phyloP scores from a whole-genome alignment of 2,113 vertebrate genomes.

The Athene cunicularia region DNA sequence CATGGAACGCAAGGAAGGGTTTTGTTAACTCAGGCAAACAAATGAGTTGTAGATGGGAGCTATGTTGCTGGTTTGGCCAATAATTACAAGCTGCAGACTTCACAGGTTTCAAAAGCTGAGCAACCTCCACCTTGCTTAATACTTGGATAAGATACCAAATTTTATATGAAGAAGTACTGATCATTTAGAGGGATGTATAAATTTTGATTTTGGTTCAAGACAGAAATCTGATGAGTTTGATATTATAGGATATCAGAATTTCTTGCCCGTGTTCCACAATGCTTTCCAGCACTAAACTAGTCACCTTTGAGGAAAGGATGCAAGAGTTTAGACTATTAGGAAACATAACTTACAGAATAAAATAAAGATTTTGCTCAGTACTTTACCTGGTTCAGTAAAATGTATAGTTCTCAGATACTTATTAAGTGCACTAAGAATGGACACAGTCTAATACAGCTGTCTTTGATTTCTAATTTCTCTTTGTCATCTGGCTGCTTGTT shows the following conservation, averaged over 20 bases:
- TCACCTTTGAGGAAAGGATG: not conserved
- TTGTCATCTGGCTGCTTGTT: not conserved
- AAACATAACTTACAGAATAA: not conserved
- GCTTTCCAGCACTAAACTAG: not conserved
- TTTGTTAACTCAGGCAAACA: not conserved
- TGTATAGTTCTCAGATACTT: not conserved
- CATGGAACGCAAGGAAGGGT: not conserved
- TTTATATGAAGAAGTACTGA: not conserved
- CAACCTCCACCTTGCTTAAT: conserved; percentile 2
- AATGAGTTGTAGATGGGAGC: not conserved
- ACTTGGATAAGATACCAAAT: not conserved
- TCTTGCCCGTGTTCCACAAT: not conserved
- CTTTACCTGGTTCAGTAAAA: not conserved
- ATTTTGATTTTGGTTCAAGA: not conserved
- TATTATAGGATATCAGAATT: not conserved
- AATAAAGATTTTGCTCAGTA: not conserved
- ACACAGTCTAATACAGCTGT: not conserved
- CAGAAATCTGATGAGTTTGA: not conserved
- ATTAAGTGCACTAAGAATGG: not conserved
- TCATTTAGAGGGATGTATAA: not conserved
- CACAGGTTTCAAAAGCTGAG: not conserved
- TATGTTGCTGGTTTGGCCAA: not conserved
- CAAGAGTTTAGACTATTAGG: not conserved
- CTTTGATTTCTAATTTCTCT: not conserved
- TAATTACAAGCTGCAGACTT: conserved; percentile 40